These are phyloP conservation scores for Elaphurus davidianus DNA, from an alignment of 2,113 vertebrate species.

Conservation along the genomic window DNA sequence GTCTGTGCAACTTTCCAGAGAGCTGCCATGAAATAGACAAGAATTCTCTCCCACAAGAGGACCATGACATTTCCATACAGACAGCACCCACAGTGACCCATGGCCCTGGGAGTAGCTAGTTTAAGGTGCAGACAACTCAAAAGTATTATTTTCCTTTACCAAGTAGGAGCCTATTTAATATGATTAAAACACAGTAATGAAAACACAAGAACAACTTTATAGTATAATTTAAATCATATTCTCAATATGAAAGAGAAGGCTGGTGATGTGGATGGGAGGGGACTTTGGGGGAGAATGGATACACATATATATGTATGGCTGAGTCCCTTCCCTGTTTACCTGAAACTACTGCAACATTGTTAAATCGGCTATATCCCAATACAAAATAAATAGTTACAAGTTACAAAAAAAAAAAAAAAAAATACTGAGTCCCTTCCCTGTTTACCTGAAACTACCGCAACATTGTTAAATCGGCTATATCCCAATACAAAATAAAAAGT, in stretches of 20 bases:
- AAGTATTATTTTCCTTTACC: background rate
- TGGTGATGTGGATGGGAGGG: background rate
- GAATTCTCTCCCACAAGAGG: constrained; percentile 19
- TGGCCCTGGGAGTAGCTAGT: background rate
- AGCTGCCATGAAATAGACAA: background rate
- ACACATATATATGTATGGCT: background rate
- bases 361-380: background rate
- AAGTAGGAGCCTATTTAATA: background rate
- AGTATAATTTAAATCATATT: background rate
- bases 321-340: background rate
- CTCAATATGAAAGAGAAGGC: background rate
- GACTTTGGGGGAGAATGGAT: background rate
- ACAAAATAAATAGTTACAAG: background rate
- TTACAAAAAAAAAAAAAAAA: background rate
- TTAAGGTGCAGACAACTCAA: background rate
- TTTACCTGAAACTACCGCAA: background rate
- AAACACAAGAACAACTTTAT: background rate
- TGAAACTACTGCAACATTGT: background rate
- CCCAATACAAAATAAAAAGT: background rate
- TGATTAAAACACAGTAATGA: background rate
- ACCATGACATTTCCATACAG: background rate
- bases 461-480: background rate
- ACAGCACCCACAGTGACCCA: background rate
- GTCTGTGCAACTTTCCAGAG: constrained; percentile 24
- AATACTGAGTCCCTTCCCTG: background rate